Percentiles rank a stretch among this genome's conserved stretches.
These are phyloP conservation scores for Asbolus verrucosus DNA, from an alignment of 1,140 invertebrate species.

Conservation along the genomic window DNA sequence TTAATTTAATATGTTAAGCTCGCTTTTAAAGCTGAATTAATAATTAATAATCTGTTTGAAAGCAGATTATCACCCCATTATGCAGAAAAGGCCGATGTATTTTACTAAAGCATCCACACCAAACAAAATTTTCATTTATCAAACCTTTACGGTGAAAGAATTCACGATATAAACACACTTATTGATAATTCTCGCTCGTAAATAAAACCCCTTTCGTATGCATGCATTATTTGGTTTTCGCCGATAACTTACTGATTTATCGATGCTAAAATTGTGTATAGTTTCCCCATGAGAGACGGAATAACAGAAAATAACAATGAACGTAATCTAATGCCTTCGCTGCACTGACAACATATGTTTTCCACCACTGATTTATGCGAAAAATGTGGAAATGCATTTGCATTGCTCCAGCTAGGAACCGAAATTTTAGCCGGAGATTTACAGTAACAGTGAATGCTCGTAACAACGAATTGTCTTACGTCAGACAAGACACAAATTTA, in stretches of 20 bases:
- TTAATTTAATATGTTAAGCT: constrained; percentile 22
- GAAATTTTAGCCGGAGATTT: constrained; percentile 15
- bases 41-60: constrained; percentile 30
- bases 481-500: too few species aligned
- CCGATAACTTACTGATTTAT: constrained; percentile 34
- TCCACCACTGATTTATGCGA: constrained; percentile 36
- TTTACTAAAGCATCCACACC: too few species aligned
- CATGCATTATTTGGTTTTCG: constrained; percentile 19
- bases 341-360: constrained; percentile 38
- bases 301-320: constrained; percentile 34
- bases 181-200: too few species aligned
- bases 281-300: constrained; percentile 8
- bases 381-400: constrained; percentile 42
- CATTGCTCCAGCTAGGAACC: constrained; percentile 17
- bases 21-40: constrained; percentile 5
- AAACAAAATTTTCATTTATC: too few species aligned
- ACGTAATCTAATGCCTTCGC: constrained; percentile 40
- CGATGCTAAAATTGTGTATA: background rate
- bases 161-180: too few species aligned
- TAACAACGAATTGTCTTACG: too few species aligned
- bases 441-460: too few species aligned
- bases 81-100: background rate
- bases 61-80: constrained; percentile 23
- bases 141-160: too few species aligned
- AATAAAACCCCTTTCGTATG: too few species aligned